Evolutionary conservation across 1,140 invertebrate species (phyloP), one percentile per base, ranked within the genome.

Genomic region (Pachyrhynchus sulphureomaculatus): DNA sequence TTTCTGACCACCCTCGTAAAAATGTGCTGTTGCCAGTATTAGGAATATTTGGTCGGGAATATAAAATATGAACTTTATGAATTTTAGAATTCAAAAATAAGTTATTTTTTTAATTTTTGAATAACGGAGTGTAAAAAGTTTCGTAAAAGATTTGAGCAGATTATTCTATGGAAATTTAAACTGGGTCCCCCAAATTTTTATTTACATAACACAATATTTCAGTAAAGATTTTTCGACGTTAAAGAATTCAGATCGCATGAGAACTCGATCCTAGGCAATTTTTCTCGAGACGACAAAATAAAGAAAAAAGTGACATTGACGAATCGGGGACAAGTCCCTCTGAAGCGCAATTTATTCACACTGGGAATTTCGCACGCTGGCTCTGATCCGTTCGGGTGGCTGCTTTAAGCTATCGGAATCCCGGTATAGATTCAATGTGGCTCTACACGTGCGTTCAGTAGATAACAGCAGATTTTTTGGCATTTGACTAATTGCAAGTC

Each of bases 401-500:
- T 41, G 52, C 56, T 42, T 51, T 51, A 59, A 59, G 45, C 56
- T 51, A 59, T 59, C 56, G 56, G 47, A 51, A 59, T 39, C 56
- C 47, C 34, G 36, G 56, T 41, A 59, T 59, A 51, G 56, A 47
- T 51, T 41, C 36, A 20, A 29, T 18, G 18, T 13, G 18, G 33
- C 39, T 42, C 58, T 64, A 68, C 66, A 69, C 70, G 68, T 68
- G 70, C 68, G 42, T 67, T 37, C 53, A 45, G 36, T 47, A 67
- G 68, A 69, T 67, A 69, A 63, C 57, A 57, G 56, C 49, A 67
- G 68, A 67, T 65, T 69, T 68, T 69, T 67, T 51, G 66, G 64
- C 66, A 66, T 66, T 66, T 67, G 61, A 73, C 70, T 72, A 73
- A 73, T 73, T 69, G 60, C 62, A 12, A 12, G 20, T 56, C 67